Conservation (phyloP, 2,888 invertebrate genomes). For the Aphrophora alni region DNA sequence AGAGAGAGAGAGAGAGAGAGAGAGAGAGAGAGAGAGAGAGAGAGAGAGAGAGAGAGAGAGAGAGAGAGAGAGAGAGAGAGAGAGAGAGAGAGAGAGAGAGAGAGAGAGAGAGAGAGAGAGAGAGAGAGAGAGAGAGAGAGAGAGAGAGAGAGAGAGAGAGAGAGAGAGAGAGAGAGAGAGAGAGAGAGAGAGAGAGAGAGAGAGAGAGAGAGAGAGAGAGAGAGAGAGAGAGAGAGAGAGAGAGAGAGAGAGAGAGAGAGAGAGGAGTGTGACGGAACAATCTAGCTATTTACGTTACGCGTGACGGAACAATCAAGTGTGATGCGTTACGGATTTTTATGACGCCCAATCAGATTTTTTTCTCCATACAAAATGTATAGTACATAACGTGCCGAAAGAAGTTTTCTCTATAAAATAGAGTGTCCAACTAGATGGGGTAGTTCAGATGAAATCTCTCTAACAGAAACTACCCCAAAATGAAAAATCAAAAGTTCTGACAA, state of each 20-base stretch:
- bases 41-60: conserved; percentile 13
- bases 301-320: no score
- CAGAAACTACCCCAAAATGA: no score
- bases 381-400: no score
- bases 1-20: conserved; percentile 13
- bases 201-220: conserved; percentile 13
- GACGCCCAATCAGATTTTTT: no score
- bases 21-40: conserved; percentile 13
- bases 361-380: no score
- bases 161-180: conserved; percentile 13
- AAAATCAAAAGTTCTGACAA: no score
- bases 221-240: conserved; percentile 13
- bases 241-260: conserved; percentile 13
- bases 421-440: no score
- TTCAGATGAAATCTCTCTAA: no score
- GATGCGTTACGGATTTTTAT: no score
- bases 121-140: conserved; percentile 13
- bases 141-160: conserved; percentile 13
- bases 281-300: no score
- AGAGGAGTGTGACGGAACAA: no score
- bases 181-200: conserved; percentile 13
- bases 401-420: no score
- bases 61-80: conserved; percentile 13
- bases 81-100: conserved; percentile 13
- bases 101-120: conserved; percentile 13